Evolutionary conservation across 1,140 invertebrate species (phyloP).

Genomic region (Drosophila gunungcola): DNA sequence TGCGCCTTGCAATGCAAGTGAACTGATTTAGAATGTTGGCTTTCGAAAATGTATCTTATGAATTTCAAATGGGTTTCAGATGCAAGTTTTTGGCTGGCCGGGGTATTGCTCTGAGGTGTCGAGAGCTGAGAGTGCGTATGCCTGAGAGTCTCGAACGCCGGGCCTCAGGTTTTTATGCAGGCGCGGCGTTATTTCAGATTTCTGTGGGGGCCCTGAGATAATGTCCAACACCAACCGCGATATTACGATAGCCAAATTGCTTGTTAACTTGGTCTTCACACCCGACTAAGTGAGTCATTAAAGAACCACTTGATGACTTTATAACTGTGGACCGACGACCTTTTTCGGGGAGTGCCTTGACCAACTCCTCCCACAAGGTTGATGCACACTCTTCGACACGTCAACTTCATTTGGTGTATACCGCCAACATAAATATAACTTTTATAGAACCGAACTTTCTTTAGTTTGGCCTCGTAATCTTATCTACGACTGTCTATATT

Average conservation of each 20-base stretch:
- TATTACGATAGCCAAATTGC: slow-evolving; percentile 34
- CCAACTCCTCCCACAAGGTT: slow-evolving; percentile 35
- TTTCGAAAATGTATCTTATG: slow-evolving; percentile 44
- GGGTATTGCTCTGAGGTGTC: slow-evolving; percentile 11
- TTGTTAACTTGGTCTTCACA: slow-evolving; percentile 29
- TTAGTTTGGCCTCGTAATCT: slow-evolving; percentile 11
- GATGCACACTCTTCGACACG: slow-evolving; percentile 16
- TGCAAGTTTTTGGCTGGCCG: slow-evolving; percentile 54
- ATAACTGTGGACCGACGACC: slow-evolving; percentile 18
- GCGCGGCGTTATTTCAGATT: slow-evolving; percentile 34
- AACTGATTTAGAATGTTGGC: slow-evolving; percentile 64
- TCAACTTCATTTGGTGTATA: slow-evolving; percentile 15
- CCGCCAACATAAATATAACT: slow-evolving; percentile 20
- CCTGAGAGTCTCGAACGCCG: slow-evolving; percentile 25
- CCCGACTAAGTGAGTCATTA: slow-evolving; percentile 29
- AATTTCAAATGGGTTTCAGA: slow-evolving; percentile 51
- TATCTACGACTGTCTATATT: slow-evolving; percentile 13
- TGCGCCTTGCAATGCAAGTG: slow-evolving; percentile 57
- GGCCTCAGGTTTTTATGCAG: slow-evolving; percentile 30
- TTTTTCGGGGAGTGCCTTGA: slow-evolving; percentile 35
- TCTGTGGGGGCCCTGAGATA: slow-evolving; percentile 11
- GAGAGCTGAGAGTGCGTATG: slow-evolving; percentile 38
- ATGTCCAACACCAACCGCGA: slow-evolving; percentile 21
- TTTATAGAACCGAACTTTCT: slow-evolving; percentile 25
- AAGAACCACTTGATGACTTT: slow-evolving; percentile 26